A percentile compares a stretch with the other conserved stretches of the same genome.
phyloP scores from a whole-genome alignment of 2,888 invertebrate species.

The Selenia dentaria region DNA sequence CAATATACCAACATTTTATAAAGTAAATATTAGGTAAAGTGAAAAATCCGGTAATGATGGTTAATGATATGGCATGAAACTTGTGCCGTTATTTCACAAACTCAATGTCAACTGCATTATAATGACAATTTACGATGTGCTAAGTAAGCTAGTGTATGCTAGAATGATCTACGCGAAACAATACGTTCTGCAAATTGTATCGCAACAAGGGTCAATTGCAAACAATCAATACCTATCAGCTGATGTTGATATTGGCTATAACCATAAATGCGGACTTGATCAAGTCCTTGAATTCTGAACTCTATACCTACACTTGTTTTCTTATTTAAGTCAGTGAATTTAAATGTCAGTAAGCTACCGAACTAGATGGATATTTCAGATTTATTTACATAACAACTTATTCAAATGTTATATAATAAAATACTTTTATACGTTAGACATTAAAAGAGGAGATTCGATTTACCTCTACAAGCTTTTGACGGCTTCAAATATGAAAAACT shows the following conservation, averaged over 20 bases:
- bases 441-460: no score
- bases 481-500: background rate
- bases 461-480: no score
- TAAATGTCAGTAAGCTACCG: constrained; percentile 8
- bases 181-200: constrained; percentile 8
- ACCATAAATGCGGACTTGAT: constrained; percentile 14
- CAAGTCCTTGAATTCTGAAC: constrained; percentile 37
- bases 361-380: constrained; percentile 1
- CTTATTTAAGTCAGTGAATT: constrained; percentile 12
- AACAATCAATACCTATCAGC: constrained; percentile 21
- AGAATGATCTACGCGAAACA: constrained; percentile 16
- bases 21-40: no score
- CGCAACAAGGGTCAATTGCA: constrained; percentile 42
- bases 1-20: no score
- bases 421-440: no score
- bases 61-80: no score
- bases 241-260: constrained; percentile 4
- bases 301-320: constrained; percentile 10
- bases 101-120: no score
- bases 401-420: background rate
- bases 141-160: constrained; percentile 2
- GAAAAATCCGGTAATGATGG: no score
- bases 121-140: no score
- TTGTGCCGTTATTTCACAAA: no score
- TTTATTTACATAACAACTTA: constrained; percentile 14